A percentile compares a stretch with the other conserved stretches of the same genome.
phyloP scores from a whole-genome alignment of 2,113 vertebrate genomes.

The Hirundichthys speculiger region DNA sequence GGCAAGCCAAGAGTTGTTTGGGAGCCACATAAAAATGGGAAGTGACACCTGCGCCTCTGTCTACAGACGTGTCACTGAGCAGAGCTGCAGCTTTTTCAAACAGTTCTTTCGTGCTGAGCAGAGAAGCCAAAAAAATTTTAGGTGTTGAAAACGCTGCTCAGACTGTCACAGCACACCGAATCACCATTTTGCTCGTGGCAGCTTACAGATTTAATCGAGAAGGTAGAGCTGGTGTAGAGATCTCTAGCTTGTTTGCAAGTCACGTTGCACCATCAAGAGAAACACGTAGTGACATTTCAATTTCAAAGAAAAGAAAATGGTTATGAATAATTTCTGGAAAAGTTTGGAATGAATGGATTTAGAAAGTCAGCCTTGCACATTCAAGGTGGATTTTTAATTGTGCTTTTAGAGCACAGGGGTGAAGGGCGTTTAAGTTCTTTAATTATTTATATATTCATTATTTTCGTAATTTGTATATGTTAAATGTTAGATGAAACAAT shows the following conservation, averaged over 20 bases:
- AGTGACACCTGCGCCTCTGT: conserved; percentile 60
- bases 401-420: too few species aligned
- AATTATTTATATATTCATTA: too few species aligned
- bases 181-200: conserved; percentile 46
- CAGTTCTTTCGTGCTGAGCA: conserved; percentile 13
- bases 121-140: conserved; percentile 20
- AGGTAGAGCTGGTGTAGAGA: conserved; percentile 12
- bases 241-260: conserved; percentile 42
- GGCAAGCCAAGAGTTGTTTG: conserved; percentile 69
- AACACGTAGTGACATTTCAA: conserved; percentile 31
- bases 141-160: conserved; percentile 31
- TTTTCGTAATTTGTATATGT: neutral
- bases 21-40: conserved; percentile 66
- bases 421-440: too few species aligned
- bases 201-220: conserved; percentile 20
- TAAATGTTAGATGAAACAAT: conserved; percentile 2
- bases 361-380: too few species aligned
- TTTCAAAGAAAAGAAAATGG: conserved; percentile 4
- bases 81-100: conserved; percentile 51
- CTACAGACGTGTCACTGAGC: conserved; percentile 38
- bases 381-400: too few species aligned
- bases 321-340: conserved; percentile 11
- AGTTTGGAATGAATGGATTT: neutral
- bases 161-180: conserved; percentile 25
- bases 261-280: neutral